A percentile compares a stretch with the other conserved stretches of the same genome.
Conservation (phyloP, 1,140 invertebrate genomes). For the Cyphomyrmex costatus region DNA sequence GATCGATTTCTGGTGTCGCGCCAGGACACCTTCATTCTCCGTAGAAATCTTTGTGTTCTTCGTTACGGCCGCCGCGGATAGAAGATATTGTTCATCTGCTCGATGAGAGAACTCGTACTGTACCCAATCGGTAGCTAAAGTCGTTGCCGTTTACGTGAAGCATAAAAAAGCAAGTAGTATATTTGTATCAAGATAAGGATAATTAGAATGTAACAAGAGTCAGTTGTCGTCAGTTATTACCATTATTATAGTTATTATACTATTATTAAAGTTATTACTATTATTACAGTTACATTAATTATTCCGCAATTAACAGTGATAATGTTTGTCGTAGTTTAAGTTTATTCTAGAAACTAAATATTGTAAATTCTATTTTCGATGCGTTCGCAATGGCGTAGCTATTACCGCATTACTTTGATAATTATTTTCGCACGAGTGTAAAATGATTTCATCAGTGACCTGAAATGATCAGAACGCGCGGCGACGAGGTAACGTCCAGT, state of each 20-base stretch:
- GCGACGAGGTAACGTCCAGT: constrained; percentile 61
- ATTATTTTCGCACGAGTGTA: background rate
- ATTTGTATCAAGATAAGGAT: background rate
- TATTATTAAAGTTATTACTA: background rate
- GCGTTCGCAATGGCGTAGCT: background rate
- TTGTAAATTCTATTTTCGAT: background rate
- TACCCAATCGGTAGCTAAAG: background rate
- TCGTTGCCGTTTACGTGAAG: background rate
- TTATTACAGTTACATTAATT: constrained; percentile 1
- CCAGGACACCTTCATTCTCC: constrained; percentile 43
- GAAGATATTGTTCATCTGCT: constrained; percentile 25
- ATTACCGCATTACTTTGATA: background rate
- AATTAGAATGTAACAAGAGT: background rate
- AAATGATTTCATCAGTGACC: constrained; percentile 24
- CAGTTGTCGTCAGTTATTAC: background rate
- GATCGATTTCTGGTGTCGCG: constrained; percentile 46
- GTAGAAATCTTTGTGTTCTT: constrained; percentile 23
- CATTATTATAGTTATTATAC: background rate
- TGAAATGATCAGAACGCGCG: constrained; percentile 53
- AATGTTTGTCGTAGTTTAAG: background rate
- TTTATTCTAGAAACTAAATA: constrained; percentile 1
- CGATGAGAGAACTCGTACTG: constrained; percentile 1
- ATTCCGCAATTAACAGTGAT: background rate
- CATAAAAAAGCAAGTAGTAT: background rate
- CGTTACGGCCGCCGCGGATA: constrained; percentile 21